phyloP scores from a whole-genome alignment of 2,113 vertebrate species.

The Coreoperca whiteheadi region DNA sequence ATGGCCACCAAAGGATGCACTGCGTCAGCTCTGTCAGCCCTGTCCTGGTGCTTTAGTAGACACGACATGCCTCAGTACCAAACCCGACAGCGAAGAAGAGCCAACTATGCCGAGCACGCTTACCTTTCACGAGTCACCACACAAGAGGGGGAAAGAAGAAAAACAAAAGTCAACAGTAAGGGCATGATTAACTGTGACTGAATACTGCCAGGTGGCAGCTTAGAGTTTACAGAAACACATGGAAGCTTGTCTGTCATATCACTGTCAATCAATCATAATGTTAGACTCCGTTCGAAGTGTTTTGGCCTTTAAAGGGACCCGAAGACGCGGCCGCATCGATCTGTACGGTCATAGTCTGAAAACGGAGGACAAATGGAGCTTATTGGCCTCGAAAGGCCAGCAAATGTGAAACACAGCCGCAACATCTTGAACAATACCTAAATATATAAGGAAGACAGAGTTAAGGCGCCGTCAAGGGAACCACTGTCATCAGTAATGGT shows the following conservation, averaged over 20 bases:
- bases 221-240: conserved; percentile 1
- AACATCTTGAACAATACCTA: neutral
- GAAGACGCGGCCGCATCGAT: conserved; percentile 28
- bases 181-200: neutral
- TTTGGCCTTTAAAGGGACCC: conserved; percentile 47
- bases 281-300: neutral
- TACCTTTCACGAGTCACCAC: conserved; percentile 68
- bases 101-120: conserved; percentile 32
- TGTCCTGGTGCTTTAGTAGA: neutral
- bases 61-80: conserved; percentile 15
- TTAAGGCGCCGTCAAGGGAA: neutral
- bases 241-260: neutral
- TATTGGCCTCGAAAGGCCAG: conserved; percentile 35
- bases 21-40: conserved; percentile 17
- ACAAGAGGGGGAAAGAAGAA: conserved; percentile 39
- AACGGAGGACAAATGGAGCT: neutral
- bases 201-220: neutral
- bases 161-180: conserved; percentile 46
- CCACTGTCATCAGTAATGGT: neutral
- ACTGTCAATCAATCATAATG: conserved; percentile 22
- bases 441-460: neutral
- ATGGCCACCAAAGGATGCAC: neutral
- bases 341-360: neutral
- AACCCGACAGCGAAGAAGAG: neutral
- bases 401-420: neutral